Conservation (phyloP, 2,888 invertebrate species). For the Caenorhabditis sp. region DNA sequence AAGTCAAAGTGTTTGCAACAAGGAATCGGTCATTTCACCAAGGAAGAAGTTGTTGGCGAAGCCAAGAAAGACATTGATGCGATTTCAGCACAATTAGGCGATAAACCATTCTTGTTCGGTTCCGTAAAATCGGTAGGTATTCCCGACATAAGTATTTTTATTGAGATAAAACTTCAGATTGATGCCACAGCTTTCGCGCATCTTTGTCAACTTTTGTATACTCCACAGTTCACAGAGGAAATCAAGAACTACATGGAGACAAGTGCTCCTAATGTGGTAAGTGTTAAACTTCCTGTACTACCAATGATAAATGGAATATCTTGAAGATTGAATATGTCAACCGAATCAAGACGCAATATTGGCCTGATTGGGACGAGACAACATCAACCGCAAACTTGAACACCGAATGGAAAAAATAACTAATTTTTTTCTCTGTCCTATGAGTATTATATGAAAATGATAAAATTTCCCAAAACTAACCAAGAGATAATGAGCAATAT, state of each 20-base stretch:
- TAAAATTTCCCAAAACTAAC: slow-evolving; percentile 43
- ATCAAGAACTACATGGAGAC: slow-evolving; percentile 80
- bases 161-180: slow-evolving; percentile 56
- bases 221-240: slow-evolving; percentile 87
- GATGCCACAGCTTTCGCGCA: slow-evolving; percentile 92
- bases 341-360: slow-evolving; percentile 62
- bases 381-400: slow-evolving; percentile 45
- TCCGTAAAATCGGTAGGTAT: slow-evolving; percentile 45
- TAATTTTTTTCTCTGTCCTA: neutral
- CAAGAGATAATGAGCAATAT: slow-evolving; percentile 89
- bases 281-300: neutral
- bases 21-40: slow-evolving; percentile 72
- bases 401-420: slow-evolving; percentile 18
- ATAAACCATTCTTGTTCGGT: slow-evolving; percentile 55
- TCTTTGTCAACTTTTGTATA: slow-evolving; percentile 88
- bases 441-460: too few species aligned
- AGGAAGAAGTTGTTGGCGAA: slow-evolving; percentile 70
- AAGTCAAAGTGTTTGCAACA: slow-evolving; percentile 48
- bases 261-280: slow-evolving; percentile 50
- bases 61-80: slow-evolving; percentile 71
- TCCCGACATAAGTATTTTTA: neutral
- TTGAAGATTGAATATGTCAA: slow-evolving; percentile 52
- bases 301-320: too few species aligned
- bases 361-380: slow-evolving; percentile 67
- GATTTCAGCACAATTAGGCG: slow-evolving; percentile 71